Percentiles rank a stretch among this genome's conserved stretches.
Conservation (phyloP, 2,797 vertebrate species). For the Labroides dimidiatus region DNA sequence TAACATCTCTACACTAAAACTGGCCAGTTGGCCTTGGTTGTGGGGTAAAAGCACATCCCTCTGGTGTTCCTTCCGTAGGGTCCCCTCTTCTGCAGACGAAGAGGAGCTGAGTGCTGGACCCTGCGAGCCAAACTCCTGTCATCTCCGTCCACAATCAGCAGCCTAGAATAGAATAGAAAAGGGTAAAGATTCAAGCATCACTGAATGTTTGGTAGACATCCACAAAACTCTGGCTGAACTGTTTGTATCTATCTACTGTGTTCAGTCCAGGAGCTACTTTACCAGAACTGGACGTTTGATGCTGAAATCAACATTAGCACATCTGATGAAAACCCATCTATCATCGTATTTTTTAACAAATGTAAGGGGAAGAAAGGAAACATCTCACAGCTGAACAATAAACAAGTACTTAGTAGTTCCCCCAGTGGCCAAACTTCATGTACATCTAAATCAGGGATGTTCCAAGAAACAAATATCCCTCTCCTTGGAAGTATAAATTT, state of each 20-base stretch:
- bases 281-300: too few species aligned
- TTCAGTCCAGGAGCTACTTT: background rate
- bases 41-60: slow-evolving; percentile 37
- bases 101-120: slow-evolving; percentile 42
- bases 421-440: too few species aligned
- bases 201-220: slow-evolving; percentile 29
- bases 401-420: too few species aligned
- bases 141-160: slow-evolving; percentile 34
- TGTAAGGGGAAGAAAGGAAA: too few species aligned
- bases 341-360: too few species aligned
- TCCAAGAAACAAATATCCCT: too few species aligned
- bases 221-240: slow-evolving; percentile 3
- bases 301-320: too few species aligned
- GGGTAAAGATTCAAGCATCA: slow-evolving; percentile 25
- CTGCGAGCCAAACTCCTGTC: slow-evolving; percentile 44
- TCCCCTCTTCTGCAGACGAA: slow-evolving; percentile 29
- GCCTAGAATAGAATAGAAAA: slow-evolving; percentile 56
- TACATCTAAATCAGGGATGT: too few species aligned
- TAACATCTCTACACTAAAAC: slow-evolving; percentile 37
- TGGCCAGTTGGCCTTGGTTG: slow-evolving; percentile 52
- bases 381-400: too few species aligned
- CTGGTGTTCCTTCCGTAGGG: slow-evolving; percentile 47
- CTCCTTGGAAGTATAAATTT: too few species aligned
- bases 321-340: too few species aligned
- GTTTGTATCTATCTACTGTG: background rate